phyloP scores from a whole-genome alignment of 64 coral and sea anemone genomes.

The Porites lutea region DNA sequence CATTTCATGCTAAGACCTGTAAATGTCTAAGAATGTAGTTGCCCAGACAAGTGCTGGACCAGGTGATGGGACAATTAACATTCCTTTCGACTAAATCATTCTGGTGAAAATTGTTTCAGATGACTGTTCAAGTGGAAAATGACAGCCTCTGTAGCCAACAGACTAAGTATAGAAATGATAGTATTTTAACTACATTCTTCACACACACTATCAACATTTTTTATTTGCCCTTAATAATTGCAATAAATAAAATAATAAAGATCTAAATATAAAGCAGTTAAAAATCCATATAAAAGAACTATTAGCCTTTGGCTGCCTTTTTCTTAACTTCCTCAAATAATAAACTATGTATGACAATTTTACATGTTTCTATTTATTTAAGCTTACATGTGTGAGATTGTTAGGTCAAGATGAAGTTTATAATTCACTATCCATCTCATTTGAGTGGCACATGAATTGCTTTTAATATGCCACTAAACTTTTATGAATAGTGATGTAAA shows the following conservation, averaged over 20 bases:
- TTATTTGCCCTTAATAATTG: no score
- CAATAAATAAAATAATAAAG: no score
- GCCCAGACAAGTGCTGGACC: neutral
- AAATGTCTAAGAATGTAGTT: neutral
- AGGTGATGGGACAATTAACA: neutral
- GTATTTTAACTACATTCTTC: neutral
- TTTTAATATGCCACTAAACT: neutral
- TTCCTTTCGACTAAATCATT: neutral
- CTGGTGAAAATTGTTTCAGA: neutral
- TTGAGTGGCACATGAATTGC: neutral
- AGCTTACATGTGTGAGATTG: no score
- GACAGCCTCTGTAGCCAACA: neutral
- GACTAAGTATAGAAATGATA: slow-evolving; percentile 2
- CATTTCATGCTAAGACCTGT: neutral
- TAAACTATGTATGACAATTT: no score
- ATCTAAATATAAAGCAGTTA: no score
- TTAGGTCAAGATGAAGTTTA: no score
- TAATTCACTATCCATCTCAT: no score
- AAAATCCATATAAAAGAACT: no score
- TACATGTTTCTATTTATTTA: no score
- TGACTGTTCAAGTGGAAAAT: neutral
- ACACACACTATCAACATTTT: neutral
- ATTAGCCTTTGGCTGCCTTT: no score
- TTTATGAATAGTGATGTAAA: neutral
- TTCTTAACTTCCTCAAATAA: no score